Conservation (phyloP, 2,797 vertebrate species). For the Pelodytes ibericus region DNA sequence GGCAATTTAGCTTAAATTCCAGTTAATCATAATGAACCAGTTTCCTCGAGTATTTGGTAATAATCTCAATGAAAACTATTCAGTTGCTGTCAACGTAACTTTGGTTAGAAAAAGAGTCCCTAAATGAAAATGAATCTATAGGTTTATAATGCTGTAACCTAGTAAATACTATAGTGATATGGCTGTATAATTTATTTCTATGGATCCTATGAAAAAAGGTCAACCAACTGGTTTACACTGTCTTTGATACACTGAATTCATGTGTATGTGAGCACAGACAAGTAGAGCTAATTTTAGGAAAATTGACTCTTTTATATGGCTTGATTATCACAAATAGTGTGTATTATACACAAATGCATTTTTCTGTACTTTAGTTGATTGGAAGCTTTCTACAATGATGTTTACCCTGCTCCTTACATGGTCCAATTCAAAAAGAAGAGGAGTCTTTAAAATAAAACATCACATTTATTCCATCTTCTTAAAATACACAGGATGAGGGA, state of each 20-base stretch:
- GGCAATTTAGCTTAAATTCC: conserved; percentile 28
- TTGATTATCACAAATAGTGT: no score
- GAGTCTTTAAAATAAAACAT: no score
- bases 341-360: no score
- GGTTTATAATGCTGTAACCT: neutral
- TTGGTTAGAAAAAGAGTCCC: neutral
- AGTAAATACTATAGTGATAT: neutral
- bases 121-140: conserved; percentile 2
- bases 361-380: no score
- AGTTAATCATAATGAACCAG: conserved; percentile 6
- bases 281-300: neutral
- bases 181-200: neutral
- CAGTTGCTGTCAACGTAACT: conserved; percentile 11
- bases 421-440: no score
- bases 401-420: no score
- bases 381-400: no score
- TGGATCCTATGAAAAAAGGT: neutral
- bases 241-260: neutral
- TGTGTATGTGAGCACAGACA: neutral
- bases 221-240: neutral
- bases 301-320: no score
- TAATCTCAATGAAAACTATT: conserved; percentile 12
- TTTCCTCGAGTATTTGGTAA: conserved; percentile 14
- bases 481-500: no score
- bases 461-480: no score